Evolutionary conservation across 1,140 invertebrate genomes (phyloP).

Genomic region (Tigriopus japonicus): DNA sequence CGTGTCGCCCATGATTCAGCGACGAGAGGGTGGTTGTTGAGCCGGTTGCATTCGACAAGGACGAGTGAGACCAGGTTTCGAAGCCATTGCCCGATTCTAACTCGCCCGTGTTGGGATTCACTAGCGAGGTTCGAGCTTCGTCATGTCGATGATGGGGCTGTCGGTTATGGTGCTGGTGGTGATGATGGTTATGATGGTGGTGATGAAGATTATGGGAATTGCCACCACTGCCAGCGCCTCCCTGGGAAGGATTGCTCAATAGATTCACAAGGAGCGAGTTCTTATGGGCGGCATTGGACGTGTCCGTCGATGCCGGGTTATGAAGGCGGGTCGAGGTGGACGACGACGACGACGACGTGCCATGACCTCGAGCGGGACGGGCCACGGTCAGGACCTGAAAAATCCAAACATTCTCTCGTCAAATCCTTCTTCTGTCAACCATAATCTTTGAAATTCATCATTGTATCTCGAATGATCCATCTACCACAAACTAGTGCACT

Average conservation of each 20-base stretch:
- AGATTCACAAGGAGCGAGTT: neutral
- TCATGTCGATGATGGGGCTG: neutral
- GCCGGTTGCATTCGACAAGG: neutral
- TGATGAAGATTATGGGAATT: neutral
- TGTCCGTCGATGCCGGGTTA: neutral
- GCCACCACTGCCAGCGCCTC: neutral
- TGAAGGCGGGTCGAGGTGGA: neutral
- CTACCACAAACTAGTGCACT: too few species aligned
- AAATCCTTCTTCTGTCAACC: neutral
- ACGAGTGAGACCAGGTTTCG: slow-evolving; percentile 16
- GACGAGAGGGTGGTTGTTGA: neutral
- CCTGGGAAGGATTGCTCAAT: neutral
- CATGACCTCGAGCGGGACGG: neutral
- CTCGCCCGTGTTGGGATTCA: slow-evolving; percentile 67
- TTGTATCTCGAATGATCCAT: too few species aligned
- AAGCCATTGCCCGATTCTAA: slow-evolving; percentile 40
- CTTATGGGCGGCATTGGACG: neutral
- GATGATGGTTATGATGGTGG: neutral
- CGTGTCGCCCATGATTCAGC: neutral
- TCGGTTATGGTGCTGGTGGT: neutral
- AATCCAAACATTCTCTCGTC: neutral
- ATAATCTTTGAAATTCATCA: too few species aligned
- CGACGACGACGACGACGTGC: neutral
- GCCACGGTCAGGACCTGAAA: neutral
- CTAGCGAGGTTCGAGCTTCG: slow-evolving; percentile 45